phyloP scores from a whole-genome alignment of 2,888 invertebrate genomes.

The Ophion ellenae region DNA sequence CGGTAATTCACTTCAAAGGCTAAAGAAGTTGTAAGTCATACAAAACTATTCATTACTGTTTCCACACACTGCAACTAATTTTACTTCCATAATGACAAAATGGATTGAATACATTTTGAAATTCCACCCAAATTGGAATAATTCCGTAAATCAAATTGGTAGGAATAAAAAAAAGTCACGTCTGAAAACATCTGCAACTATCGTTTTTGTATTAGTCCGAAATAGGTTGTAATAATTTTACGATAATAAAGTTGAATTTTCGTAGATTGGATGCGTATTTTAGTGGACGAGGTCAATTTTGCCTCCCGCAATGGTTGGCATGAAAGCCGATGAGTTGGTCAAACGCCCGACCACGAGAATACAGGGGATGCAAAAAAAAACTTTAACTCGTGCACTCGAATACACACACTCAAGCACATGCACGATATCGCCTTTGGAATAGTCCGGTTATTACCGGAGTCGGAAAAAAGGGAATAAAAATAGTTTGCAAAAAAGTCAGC shows the following conservation, averaged over 20 bases:
- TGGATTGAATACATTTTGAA: not conserved
- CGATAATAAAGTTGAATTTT: slow-evolving; percentile 15
- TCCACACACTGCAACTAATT: not conserved
- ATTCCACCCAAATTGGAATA: not conserved
- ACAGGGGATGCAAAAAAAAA: slow-evolving; percentile 35
- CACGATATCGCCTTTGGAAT: not conserved
- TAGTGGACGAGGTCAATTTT: slow-evolving; percentile 27
- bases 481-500: slow-evolving; percentile 36
- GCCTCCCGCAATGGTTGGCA: not conserved
- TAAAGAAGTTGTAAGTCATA: too few relatives aligned
- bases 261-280: slow-evolving; percentile 1
- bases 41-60: too few relatives aligned
- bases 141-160: too few relatives aligned
- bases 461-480: slow-evolving; percentile 22
- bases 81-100: not conserved
- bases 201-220: not conserved
- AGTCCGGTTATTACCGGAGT: slow-evolving; percentile 60
- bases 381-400: slow-evolving; percentile 1
- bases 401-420: not conserved
- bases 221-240: not conserved
- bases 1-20: too few relatives aligned
- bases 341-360: slow-evolving; percentile 49
- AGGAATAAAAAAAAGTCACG: not conserved
- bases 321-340: slow-evolving; percentile 19
- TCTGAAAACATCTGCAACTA: not conserved